Percentiles rank a stretch among this genome's conserved stretches.
Evolutionary conservation across 2,797 vertebrate genomes (phyloP).

Genomic region (Aselliscus stoliczkanus): DNA sequence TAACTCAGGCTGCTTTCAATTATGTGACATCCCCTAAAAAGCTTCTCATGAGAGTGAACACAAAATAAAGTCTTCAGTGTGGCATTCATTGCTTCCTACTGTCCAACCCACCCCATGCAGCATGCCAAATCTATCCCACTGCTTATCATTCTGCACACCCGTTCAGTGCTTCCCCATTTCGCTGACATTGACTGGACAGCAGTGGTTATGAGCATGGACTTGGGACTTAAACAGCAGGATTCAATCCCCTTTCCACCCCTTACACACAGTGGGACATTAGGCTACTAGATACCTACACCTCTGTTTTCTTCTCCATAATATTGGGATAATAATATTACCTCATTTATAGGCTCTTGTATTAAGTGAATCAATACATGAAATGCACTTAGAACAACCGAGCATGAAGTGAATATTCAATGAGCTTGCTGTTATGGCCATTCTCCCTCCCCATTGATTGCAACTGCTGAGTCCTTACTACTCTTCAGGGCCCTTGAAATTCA

Average conservation of each 20-base stretch:
- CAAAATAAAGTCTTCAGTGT: fast-evolving
- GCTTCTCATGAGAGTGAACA: background rate
- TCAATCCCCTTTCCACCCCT: too few species aligned
- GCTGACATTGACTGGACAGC: fast-evolving
- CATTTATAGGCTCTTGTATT: fast-evolving
- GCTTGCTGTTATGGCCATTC: background rate
- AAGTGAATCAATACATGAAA: background rate
- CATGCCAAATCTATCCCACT: fast-evolving
- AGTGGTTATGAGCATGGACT: fast-evolving
- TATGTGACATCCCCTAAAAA: background rate
- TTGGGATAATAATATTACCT: background rate
- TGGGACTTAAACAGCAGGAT: background rate
- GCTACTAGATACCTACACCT: fast-evolving
- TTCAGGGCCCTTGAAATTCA: background rate
- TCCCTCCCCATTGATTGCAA: background rate
- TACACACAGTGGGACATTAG: fast-evolving
- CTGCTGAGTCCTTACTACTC: background rate
- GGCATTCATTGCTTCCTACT: background rate
- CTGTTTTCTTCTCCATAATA: background rate
- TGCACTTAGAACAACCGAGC: background rate
- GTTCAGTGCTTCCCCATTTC: fast-evolving
- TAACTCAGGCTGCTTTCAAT: background rate
- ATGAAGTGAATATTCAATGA: fast-evolving
- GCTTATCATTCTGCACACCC: background rate
- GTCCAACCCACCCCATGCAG: background rate